Evolutionary conservation across 2,113 vertebrate genomes (phyloP).

Genomic region (Tupaia chinensis): DNA sequence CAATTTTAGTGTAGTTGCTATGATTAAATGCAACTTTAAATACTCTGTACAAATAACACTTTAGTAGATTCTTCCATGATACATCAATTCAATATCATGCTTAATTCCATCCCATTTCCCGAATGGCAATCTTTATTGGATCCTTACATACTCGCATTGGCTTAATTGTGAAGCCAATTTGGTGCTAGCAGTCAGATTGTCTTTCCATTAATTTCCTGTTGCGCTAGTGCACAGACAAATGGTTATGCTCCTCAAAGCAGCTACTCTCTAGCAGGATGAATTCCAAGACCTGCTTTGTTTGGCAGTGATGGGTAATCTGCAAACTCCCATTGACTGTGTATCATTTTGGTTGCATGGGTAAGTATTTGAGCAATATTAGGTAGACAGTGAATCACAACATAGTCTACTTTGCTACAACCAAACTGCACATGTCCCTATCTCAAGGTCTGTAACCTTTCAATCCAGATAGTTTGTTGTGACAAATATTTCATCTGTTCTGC

Average conservation of each 20-base stretch:
- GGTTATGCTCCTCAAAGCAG: background rate
- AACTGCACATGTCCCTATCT: background rate
- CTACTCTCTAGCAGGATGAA: background rate
- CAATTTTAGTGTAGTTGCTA: slow-evolving; percentile 20
- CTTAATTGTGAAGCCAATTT: background rate
- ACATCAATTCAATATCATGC: slow-evolving; percentile 17
- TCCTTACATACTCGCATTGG: background rate
- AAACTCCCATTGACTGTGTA: fast-evolving
- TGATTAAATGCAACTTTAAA: background rate
- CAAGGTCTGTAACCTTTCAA: background rate
- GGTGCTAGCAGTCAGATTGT: background rate
- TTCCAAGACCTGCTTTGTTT: background rate
- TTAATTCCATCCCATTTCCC: slow-evolving; percentile 67
- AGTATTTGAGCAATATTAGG: background rate
- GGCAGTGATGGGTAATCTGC: background rate
- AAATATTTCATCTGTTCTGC: background rate
- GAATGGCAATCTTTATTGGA: slow-evolving; percentile 19
- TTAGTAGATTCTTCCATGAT: slow-evolving; percentile 3
- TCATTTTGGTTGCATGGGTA: background rate
- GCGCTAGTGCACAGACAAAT: slow-evolving; percentile 19
- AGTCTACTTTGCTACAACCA: background rate
- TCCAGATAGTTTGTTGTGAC: background rate
- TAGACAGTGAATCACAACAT: background rate
- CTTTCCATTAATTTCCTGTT: background rate
- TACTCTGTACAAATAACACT: background rate